Evolutionary conservation across 2,888 invertebrate genomes (phyloP).

Genomic region (Proisotoma minuta): DNA sequence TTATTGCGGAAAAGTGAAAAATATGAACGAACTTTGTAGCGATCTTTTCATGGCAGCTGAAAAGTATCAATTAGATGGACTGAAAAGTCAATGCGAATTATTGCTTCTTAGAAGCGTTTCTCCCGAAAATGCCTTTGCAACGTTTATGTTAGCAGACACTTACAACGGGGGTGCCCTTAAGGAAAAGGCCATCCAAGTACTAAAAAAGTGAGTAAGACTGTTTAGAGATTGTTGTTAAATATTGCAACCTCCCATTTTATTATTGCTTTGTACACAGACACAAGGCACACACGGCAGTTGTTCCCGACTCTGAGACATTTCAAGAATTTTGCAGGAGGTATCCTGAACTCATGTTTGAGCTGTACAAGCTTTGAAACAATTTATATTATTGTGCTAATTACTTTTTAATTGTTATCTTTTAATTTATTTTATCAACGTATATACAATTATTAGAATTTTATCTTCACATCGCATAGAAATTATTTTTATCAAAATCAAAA

Average conservation of each 20-base stretch:
- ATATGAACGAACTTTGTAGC: conserved; percentile 12
- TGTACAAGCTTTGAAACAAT: conserved; percentile 9
- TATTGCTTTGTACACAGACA: conserved; percentile 15
- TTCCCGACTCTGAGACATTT: conserved; percentile 27
- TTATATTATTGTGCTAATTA: no score
- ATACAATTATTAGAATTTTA: no score
- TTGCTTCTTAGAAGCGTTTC: conserved; percentile 19
- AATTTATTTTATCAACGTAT: no score
- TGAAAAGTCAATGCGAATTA: conserved; percentile 30
- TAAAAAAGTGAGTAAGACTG: conserved; percentile 30
- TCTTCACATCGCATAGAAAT: no score
- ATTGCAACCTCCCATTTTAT: no score
- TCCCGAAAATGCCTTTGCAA: conserved; percentile 29
- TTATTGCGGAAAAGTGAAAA: conserved; percentile 26
- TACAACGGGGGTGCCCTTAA: conserved; percentile 22
- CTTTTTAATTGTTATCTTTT: no score
- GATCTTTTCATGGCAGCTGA: conserved; percentile 32
- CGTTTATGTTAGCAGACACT: conserved; percentile 30
- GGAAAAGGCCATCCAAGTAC: conserved; percentile 29
- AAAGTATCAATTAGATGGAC: conserved; percentile 23
- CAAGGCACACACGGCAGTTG: conserved; percentile 20
- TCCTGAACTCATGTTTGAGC: conserved; percentile 21
- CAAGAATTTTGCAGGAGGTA: conserved; percentile 24
- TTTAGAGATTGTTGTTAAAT: no score
- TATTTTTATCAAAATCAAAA: no score